Percentiles rank a stretch among this genome's conserved stretches.
Conservation (phyloP, 2,888 invertebrate genomes). For the Drosophila yooni region DNA sequence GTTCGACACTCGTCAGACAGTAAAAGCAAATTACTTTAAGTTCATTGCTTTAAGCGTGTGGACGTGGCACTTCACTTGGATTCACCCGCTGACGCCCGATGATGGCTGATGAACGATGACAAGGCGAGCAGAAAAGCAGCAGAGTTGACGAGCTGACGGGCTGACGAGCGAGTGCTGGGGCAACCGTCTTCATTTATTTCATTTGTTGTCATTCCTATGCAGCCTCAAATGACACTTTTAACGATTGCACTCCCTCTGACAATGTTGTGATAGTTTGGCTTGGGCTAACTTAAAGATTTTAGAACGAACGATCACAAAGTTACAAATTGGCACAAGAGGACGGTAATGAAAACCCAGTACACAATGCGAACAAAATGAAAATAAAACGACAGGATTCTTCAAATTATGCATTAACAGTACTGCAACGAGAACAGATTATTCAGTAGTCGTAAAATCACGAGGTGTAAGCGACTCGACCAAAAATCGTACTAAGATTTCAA, state of each 20-base stretch:
- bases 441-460: background rate
- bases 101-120: conserved; percentile 72
- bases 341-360: background rate
- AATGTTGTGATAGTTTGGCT: background rate
- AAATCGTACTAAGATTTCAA: background rate
- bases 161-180: conserved; percentile 5
- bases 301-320: background rate
- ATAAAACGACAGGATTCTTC: background rate
- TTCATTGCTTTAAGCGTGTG: conserved; percentile 77
- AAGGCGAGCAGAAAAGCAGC: background rate
- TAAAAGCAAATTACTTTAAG: conserved; percentile 80
- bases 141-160: background rate
- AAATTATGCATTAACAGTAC: background rate
- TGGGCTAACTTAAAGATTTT: background rate
- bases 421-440: background rate
- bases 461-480: background rate
- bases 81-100: conserved; percentile 42
- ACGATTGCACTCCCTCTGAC: background rate
- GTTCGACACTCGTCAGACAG: conserved; percentile 74
- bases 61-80: conserved; percentile 39
- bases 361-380: background rate
- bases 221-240: background rate
- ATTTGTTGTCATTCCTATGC: conserved; percentile 38
- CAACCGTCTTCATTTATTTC: conserved; percentile 58
- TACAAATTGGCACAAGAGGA: background rate